Percentiles rank a stretch among this genome's conserved stretches.
Conservation (phyloP, 2,797 vertebrate genomes). For the Anableps anableps region DNA sequence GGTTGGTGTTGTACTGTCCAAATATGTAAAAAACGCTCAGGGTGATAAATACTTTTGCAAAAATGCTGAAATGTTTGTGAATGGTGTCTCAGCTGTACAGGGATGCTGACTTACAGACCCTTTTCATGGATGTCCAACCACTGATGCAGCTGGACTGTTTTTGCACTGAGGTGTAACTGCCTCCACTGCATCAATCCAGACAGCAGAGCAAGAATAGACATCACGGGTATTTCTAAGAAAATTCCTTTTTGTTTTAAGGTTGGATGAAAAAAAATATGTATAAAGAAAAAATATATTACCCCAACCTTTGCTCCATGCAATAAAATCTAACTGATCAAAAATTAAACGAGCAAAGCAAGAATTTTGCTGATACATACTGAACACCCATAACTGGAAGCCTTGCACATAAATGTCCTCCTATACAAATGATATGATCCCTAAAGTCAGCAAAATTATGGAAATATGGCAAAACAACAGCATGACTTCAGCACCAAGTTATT, state of each 20-base stretch:
- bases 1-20: not conserved
- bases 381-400: not conserved
- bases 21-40: not conserved
- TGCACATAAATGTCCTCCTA: conserved; percentile 17
- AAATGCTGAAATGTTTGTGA: conserved; percentile 42
- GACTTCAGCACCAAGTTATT: conserved; percentile 25
- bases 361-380: not conserved
- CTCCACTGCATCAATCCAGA: conserved; percentile 17
- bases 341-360: not conserved
- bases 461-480: conserved; percentile 21
- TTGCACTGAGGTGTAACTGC: conserved; percentile 34
- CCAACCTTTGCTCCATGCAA: not conserved
- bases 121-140: conserved; percentile 34
- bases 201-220: conserved; percentile 7
- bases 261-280: not conserved
- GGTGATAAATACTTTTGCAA: not conserved
- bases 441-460: conserved; percentile 38
- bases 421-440: not conserved
- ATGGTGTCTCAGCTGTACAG: conserved; percentile 50
- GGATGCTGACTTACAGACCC: conserved; percentile 56
- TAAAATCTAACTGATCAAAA: not conserved
- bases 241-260: not conserved
- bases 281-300: not conserved
- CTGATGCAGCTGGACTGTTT: conserved; percentile 61
- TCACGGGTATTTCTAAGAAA: too few relatives aligned